Evolutionary conservation across 1,140 invertebrate genomes (phyloP).

Genomic region (Oedothorax gibbosus): DNA sequence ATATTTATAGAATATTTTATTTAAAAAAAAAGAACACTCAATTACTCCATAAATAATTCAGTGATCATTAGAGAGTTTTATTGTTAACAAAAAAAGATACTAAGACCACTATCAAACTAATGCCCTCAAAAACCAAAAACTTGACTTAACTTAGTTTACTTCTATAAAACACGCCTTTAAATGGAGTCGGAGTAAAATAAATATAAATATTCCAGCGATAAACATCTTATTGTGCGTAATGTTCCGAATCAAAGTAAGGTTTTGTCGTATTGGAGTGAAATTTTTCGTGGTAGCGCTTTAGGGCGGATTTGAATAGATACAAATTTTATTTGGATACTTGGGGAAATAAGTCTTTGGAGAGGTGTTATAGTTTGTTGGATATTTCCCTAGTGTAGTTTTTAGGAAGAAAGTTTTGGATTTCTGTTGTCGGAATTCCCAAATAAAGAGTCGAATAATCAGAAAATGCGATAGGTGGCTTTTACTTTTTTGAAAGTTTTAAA

Average conservation of each 20-base stretch:
- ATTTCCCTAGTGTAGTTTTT: neutral
- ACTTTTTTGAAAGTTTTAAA: too few relatives aligned
- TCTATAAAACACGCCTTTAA: constrained; percentile 11
- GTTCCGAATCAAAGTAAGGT: neutral
- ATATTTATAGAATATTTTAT: too few relatives aligned
- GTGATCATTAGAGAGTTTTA: too few relatives aligned
- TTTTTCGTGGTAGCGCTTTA: neutral
- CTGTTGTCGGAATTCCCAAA: too few relatives aligned
- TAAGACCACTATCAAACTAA: too few relatives aligned
- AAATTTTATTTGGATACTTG: constrained; percentile 54
- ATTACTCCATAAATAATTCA: too few relatives aligned
- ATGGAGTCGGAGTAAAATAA: constrained; percentile 35
- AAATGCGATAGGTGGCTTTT: too few relatives aligned
- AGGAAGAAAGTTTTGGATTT: neutral
- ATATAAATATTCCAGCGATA: constrained; percentile 51
- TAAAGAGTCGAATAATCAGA: too few relatives aligned
- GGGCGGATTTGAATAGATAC: constrained; percentile 48
- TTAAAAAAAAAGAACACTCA: too few relatives aligned
- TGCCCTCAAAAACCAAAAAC: too few relatives aligned
- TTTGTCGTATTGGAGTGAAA: neutral
- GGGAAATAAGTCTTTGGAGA: too few relatives aligned
- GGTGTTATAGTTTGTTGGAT: neutral
- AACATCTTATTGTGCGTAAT: constrained; percentile 53
- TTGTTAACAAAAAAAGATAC: too few relatives aligned
- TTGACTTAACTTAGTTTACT: constrained; percentile 7